Conservation (phyloP, 1,140 invertebrate species). For the Panagrolaimus sp. region DNA sequence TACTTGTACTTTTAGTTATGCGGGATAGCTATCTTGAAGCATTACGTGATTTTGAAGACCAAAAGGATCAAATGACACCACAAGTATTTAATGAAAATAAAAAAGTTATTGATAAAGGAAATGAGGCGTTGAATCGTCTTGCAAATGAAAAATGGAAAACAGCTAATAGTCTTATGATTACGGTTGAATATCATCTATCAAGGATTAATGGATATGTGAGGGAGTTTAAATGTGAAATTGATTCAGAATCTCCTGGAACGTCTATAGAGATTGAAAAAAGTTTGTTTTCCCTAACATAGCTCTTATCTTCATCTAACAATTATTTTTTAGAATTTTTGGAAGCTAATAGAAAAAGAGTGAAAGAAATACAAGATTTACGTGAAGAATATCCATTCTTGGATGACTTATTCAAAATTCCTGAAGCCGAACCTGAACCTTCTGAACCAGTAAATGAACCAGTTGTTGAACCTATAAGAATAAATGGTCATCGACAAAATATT, state of each 20-base stretch:
- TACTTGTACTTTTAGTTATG: not conserved
- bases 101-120: not conserved
- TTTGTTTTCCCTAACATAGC: not conserved
- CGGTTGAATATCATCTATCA: not conserved
- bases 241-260: slow-evolving; percentile 4
- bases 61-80: not conserved
- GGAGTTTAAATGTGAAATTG: slow-evolving; percentile 6
- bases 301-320: no score
- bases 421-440: not conserved
- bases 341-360: not conserved
- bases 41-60: not conserved
- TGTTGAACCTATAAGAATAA: not conserved
- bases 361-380: not conserved
- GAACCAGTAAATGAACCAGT: not conserved
- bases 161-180: not conserved
- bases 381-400: not conserved
- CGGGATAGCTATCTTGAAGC: not conserved
- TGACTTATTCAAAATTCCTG: not conserved
- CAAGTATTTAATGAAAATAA: not conserved
- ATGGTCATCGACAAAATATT: slow-evolving; percentile 8
- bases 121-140: not conserved
- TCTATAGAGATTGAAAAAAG: slow-evolving; percentile 2
- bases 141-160: not conserved
- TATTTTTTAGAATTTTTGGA: not conserved
- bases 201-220: not conserved